Evolutionary conservation across 2,797 vertebrate genomes (phyloP), one percentile per base, ranked within the genome.

Genomic region (Muscicapa striata): DNA sequence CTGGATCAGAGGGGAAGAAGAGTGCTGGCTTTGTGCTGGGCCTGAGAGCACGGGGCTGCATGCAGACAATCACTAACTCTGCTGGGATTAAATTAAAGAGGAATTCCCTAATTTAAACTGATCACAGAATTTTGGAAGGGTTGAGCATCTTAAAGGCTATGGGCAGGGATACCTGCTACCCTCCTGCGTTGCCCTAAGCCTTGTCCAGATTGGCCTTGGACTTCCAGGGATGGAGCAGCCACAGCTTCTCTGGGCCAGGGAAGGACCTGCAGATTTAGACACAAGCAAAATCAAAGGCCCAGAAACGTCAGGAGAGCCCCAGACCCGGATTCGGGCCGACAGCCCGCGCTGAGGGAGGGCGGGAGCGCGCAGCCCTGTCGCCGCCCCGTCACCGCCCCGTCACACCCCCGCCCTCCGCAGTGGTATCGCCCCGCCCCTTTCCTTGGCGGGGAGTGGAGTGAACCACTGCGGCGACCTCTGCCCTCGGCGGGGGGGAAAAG

Each of bases 291-390:
- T 1, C 10, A 5, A 38, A 49, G 20, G 6, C 24, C 24, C n/a
- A 26, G 13, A 40, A 20, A 3, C 0, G 1, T 0, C 2, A 11
- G 1, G 9, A 32, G 6, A 0, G 0, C 1, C 12, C 0, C 5
- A 3, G 4, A 1, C 7, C 3, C 1, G 3, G 26, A 0, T 11
- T 0, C 10, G 0, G 7, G 3, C 34, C 10, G 1, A 10, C 3
- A 0, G 6, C 15, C 6, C 6, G 2, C 9, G 2, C 51, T 13
- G 5, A 20, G 13, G 2, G 32, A 0, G 9, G 12, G 21, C 15
- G 19, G 19, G 7, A 4, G 10, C 5, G 3, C 13, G 0, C 18
- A 5, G 6, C 20, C 1, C 4, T 4, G 3, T 3, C 5, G 3
- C 40, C 46, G n/a, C 32, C 36, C 27, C 19, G 17, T 4, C 30